Evolutionary conservation across 2,888 invertebrate genomes (phyloP).

Genomic region (Ochlodes sylvanus): DNA sequence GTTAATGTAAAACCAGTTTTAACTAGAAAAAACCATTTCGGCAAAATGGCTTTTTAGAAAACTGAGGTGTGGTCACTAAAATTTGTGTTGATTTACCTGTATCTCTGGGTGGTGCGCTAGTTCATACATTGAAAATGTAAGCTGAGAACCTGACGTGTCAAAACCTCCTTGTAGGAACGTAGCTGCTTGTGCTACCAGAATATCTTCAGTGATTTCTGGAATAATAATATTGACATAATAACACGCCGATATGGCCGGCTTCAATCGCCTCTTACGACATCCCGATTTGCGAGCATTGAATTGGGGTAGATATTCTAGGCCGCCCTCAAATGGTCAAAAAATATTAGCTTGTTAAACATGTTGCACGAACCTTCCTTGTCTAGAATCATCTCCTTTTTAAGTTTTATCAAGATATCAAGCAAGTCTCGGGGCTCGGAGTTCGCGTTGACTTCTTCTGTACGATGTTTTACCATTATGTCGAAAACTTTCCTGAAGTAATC

Average conservation of each 20-base stretch:
- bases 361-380: constrained; percentile 40
- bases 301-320: no score
- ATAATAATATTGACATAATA: no score
- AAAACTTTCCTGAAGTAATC: constrained; percentile 55
- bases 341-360: no score
- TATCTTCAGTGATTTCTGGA: constrained; percentile 59
- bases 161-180: constrained; percentile 67
- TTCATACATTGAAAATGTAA: constrained; percentile 55
- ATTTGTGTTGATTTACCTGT: constrained; percentile 54
- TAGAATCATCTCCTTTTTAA: constrained; percentile 41
- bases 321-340: no score
- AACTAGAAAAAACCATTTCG: no score
- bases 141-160: constrained; percentile 56
- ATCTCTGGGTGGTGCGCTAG: constrained; percentile 54
- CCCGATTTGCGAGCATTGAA: no score
- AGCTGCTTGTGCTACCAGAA: constrained; percentile 64
- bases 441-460: constrained; percentile 46
- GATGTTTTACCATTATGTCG: constrained; percentile 50
- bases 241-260: no score
- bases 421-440: constrained; percentile 40
- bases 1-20: no score
- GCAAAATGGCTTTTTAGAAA: no score
- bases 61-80: no score
- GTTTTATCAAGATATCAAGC: constrained; percentile 44
- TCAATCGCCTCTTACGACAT: no score